Base-by-base conservation (phyloP, 2,888 invertebrate species). In the Tipula lateralis region DNA sequence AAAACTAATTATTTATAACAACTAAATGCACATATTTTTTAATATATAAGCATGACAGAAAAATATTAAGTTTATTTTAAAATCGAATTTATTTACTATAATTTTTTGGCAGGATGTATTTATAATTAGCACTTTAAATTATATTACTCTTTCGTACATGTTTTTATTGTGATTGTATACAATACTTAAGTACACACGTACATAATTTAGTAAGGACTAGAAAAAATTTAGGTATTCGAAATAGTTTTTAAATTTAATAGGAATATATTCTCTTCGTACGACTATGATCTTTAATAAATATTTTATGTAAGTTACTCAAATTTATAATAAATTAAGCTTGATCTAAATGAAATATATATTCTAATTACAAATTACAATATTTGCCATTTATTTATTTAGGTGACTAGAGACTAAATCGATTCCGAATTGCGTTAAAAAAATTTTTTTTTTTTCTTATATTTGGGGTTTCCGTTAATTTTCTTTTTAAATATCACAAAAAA, bases 41-140 rank as follows among this genome's bases (percentile, higher is more conserved):
- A n/a, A n/a, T 3, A 44, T n/a, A n/a, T 44, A 44, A 66, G 66
- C 66, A 9, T 24, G 66, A 24, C 66, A 9, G 24, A 66, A 19
- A 66, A 36, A 9, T 36, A 7, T 36, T 36, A 36, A 36, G 16
- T 44, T 39, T 16, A 44, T 24, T 24, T 50, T 66, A 24, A 66
- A 24, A 66, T 44, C 16, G 13, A 36, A 36, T 50, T 50, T n/a
- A 50, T 50, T 50, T 16, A 50, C 16, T 39, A 6, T 24, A 66
- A 66, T 44, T 66, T 39, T 66, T 66, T 66, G 66, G 66, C 66
- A 66, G 66, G 66, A 66, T 66, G 1, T 66, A 66, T 66, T n/a
- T 66, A 66, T 66, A 66, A 66, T 24, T 66, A 66, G 66, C 66
- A 66, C 66, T 66, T 66, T 66, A 66, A 66, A 66, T 66, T 66